Evolutionary conservation across 2,797 vertebrate species (phyloP).

Genomic region (Cuniculus paca): DNA sequence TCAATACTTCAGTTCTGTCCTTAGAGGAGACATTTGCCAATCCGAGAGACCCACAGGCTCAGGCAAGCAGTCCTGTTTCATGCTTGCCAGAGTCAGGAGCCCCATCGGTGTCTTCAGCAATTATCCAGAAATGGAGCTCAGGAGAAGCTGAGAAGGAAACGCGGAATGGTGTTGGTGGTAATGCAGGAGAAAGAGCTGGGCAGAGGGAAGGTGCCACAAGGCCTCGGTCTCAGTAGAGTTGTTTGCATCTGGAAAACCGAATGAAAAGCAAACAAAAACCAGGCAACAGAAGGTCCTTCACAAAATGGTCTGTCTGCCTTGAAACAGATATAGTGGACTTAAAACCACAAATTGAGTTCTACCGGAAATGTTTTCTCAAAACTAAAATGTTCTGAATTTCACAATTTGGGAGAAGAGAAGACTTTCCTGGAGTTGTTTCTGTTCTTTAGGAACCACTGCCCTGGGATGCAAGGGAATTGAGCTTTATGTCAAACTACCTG

Average conservation of each 20-base stretch:
- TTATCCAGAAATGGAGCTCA: neutral
- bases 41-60: neutral
- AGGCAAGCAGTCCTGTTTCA: neutral
- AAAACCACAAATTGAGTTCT: neutral
- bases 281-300: neutral
- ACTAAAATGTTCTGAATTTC: neutral
- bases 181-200: neutral
- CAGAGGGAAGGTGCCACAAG: accelerated
- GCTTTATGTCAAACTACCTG: neutral
- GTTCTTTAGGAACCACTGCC: neutral
- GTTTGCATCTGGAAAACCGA: neutral
- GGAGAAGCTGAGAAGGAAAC: neutral
- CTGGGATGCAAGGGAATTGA: neutral
- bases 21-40: conserved; percentile 51
- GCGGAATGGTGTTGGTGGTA: neutral
- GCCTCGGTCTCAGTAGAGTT: neutral
- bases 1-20: conserved; percentile 68
- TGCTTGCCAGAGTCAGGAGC: neutral
- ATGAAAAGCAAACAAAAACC: neutral
- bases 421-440: neutral
- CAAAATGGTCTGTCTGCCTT: neutral
- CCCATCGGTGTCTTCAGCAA: neutral
- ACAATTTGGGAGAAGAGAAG: neutral
- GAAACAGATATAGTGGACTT: neutral
- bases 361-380: neutral